Evolutionary conservation across 2,113 vertebrate genomes (phyloP), one percentile per base, ranked within the genome.

Genomic region (Mugil cephalus): DNA sequence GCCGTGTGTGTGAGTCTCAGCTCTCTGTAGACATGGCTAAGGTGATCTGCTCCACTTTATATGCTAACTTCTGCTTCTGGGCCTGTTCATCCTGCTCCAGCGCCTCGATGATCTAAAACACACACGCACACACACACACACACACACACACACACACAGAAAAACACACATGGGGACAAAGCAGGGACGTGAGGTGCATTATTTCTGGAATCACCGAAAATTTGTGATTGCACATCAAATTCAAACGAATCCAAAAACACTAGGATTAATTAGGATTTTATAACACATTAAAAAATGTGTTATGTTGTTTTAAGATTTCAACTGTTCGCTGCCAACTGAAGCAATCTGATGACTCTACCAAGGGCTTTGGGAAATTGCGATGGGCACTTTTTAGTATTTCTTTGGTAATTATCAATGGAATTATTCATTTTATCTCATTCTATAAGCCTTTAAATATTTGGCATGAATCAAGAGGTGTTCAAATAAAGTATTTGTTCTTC

Each of bases 71-170:
- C 88, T 98, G 96, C 80, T 96, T 94, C 71, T 95, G 94, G 11
- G 96, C 97, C 90, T 98, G 97, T 50, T 98, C 97, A 1, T 98
- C 97, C 77, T 96, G 96, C 85, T 98, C 95, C 85, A 98, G 80
- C 6, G 96, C 97, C 52, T 96, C 94, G 0, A 95, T 96, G 83
- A 98, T 95, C 97, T 98, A 74, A 77, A 65, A 86, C 53, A 86
- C 47, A 87, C 12, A 82, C 14, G 80, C 15, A 78, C 2, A 84
- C 35, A 75, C 19, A 43, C 58, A 71, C 62, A 55, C 17, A 80
- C n/a, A n/a, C n/a, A n/a, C n/a, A n/a, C n/a, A n/a, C n/a, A n/a
- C n/a, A 87, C 12, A 82, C 14, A 82, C 15, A 78, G 3, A 84
- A 39, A 75, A 21, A 43, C 58, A 71, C 62, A 55, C 17, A 80